These are phyloP conservation scores for Psittacus erithacus DNA, from an alignment of 2,113 vertebrate species.

Conservation along the genomic window DNA sequence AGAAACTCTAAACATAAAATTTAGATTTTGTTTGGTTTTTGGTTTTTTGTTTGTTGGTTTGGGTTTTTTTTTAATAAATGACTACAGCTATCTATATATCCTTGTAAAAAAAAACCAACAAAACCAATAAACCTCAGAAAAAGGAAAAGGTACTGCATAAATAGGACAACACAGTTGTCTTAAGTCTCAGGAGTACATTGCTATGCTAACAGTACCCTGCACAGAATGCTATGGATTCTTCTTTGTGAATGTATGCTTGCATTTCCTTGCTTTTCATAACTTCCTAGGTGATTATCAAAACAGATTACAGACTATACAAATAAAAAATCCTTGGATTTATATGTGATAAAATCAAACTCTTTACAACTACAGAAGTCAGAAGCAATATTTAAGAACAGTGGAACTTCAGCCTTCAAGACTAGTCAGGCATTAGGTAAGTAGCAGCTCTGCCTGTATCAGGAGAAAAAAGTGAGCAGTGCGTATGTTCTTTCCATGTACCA, in stretches of 20 bases:
- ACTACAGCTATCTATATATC: not conserved
- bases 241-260: not conserved
- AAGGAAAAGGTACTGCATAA: not conserved
- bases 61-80: not conserved
- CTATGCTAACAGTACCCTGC: not conserved
- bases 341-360: not conserved
- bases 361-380: not conserved
- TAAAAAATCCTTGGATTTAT: not conserved
- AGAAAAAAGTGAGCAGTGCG: not conserved
- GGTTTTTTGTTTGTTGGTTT: not conserved
- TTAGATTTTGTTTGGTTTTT: not conserved
- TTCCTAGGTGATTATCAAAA: not conserved
- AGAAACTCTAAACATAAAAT: not conserved
- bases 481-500: not conserved
- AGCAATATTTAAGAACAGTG: not conserved
- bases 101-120: not conserved
- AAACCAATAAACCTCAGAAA: not conserved
- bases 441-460: accelerated
- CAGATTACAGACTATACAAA: not conserved
- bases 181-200: not conserved
- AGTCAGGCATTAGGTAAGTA: not conserved
- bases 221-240: not conserved
- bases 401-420: not conserved
- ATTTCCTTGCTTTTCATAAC: not conserved
- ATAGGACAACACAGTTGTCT: not conserved